phyloP scores from a whole-genome alignment of 2,888 invertebrate species.

The Abscondita cerata region DNA sequence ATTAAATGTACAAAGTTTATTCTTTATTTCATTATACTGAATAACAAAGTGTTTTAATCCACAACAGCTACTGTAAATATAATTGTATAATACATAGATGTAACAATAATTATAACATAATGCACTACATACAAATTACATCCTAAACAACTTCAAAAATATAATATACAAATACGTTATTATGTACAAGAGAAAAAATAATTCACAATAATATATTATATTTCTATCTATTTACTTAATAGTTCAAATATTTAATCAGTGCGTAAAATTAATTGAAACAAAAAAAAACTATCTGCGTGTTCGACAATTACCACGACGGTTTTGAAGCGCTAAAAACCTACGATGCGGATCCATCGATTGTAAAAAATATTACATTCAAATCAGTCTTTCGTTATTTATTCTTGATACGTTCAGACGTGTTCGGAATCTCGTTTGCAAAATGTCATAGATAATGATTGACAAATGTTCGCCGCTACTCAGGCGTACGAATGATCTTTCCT shows the following conservation, averaged over 20 bases:
- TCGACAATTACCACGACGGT: too few species aligned
- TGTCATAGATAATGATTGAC: conserved; percentile 56
- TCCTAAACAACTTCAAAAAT: conserved; percentile 13
- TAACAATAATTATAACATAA: conserved; percentile 29
- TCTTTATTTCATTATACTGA: too few species aligned
- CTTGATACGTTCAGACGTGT: conserved; percentile 4
- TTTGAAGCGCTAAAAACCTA: too few species aligned
- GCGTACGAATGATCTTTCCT: conserved; percentile 55
- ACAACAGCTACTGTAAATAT: conserved; percentile 34
- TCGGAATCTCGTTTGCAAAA: conserved; percentile 50
- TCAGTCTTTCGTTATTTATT: not conserved
- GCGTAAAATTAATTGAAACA: too few species aligned
- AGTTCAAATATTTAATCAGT: too few species aligned
- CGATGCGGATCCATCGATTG: too few species aligned
- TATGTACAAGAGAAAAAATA: conserved; percentile 28
- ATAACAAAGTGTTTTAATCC: conserved; percentile 16
- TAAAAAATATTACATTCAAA: too few species aligned
- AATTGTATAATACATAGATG: conserved; percentile 28
- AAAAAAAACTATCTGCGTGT: too few species aligned
- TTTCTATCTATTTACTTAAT: too few species aligned
- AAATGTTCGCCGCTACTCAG: conserved; percentile 58
- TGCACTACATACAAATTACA: conserved; percentile 25
- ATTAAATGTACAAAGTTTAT: too few species aligned
- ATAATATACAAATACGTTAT: conserved; percentile 27
- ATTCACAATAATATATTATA: conserved; percentile 18